Evolutionary conservation across 2,797 vertebrate species (phyloP).

Genomic region (Petrocephalus schoutedeni): DNA sequence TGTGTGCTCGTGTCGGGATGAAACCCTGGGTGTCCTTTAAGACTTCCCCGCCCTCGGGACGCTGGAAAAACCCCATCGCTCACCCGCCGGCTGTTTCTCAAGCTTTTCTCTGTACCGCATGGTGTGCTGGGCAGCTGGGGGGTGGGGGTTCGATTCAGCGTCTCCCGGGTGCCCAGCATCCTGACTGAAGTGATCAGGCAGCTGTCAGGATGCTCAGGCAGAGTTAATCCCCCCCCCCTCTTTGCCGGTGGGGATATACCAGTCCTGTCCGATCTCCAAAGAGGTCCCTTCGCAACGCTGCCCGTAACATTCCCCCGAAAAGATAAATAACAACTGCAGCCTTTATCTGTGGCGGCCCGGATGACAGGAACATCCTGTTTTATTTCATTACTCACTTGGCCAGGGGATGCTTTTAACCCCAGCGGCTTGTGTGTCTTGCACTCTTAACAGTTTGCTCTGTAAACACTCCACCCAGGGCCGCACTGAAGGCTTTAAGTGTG

Average conservation of each 20-base stretch:
- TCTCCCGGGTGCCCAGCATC: not conserved
- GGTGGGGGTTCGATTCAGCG: not conserved
- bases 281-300: not conserved
- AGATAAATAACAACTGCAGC: slow-evolving; percentile 7
- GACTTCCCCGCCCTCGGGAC: not conserved
- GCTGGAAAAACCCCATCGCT: not conserved
- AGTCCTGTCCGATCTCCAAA: not conserved
- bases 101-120: not conserved
- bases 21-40: not conserved
- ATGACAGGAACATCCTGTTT: slow-evolving; percentile 9
- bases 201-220: not conserved
- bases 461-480: not conserved
- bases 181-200: not conserved
- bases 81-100: not conserved
- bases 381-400: not conserved
- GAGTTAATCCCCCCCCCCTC: not conserved
- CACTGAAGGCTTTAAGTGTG: not conserved
- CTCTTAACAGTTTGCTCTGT: not conserved
- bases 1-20: not conserved
- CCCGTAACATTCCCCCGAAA: not conserved
- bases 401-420: not conserved
- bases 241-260: not conserved
- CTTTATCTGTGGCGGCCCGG: not conserved
- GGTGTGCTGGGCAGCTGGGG: not conserved
- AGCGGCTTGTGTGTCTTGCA: not conserved